phyloP scores from a whole-genome alignment of 1,140 invertebrate genomes.

The Bombus waltoni region DNA sequence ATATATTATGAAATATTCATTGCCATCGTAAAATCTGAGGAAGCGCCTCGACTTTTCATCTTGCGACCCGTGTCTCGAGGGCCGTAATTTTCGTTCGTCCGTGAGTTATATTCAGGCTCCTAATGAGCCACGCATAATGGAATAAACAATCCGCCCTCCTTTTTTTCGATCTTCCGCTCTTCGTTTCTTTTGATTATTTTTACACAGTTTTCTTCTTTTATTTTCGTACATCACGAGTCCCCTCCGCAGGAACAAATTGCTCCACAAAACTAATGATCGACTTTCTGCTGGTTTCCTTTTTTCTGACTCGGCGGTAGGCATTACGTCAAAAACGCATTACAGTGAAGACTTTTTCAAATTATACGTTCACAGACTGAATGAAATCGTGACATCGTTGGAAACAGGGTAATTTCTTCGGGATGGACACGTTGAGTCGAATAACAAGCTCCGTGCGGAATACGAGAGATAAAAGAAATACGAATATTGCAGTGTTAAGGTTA shows the following conservation, averaged over 20 bases:
- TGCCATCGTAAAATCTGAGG: conserved; percentile 49
- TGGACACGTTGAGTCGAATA: neutral
- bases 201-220: neutral
- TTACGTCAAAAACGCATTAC: neutral
- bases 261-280: conserved; percentile 53
- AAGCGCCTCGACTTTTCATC: conserved; percentile 55
- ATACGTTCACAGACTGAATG: neutral
- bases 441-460: neutral
- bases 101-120: conserved; percentile 57
- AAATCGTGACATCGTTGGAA: neutral
- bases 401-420: neutral
- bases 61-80: neutral
- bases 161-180: conserved; percentile 21
- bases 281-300: conserved; percentile 19
- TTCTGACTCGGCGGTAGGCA: neutral
- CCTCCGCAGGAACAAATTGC: conserved; percentile 43
- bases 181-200: conserved; percentile 3
- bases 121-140: conserved; percentile 67
- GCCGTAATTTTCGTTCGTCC: conserved; percentile 61
- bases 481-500: too few relatives aligned
- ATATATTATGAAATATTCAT: conserved; percentile 66
- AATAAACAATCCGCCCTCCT: conserved; percentile 58
- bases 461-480: neutral
- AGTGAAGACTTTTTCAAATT: neutral
- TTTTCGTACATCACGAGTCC: too few relatives aligned